These are phyloP conservation scores for Acestrorhynchus altus DNA, from an alignment of 2,797 vertebrate genomes.

Conservation along the genomic window DNA sequence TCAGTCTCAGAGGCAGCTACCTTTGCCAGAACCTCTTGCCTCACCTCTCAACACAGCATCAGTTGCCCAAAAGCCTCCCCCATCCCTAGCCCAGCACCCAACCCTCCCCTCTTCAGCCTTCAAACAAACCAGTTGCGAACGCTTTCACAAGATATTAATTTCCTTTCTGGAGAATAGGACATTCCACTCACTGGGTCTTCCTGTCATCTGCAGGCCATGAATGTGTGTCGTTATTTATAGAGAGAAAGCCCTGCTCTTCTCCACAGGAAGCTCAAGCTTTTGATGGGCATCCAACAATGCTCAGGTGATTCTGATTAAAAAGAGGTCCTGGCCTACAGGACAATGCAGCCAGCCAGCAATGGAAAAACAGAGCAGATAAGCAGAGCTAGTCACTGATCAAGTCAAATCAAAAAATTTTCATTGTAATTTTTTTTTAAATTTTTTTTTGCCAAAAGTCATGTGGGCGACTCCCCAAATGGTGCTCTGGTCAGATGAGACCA, in stretches of 20 bases:
- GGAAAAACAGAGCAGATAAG: not conserved
- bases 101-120: slow-evolving; percentile 75
- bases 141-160: slow-evolving; percentile 87
- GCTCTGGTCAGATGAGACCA: too few species aligned
- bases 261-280: slow-evolving; percentile 80
- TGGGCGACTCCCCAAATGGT: too few species aligned
- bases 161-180: slow-evolving; percentile 84
- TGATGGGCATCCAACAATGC: slow-evolving; percentile 81
- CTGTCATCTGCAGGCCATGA: slow-evolving; percentile 96
- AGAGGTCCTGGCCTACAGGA: slow-evolving; percentile 63
- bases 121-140: slow-evolving; percentile 82
- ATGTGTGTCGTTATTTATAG: slow-evolving; percentile 87
- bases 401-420: too few species aligned
- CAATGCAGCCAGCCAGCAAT: slow-evolving; percentile 41
- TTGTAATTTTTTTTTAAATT: too few species aligned
- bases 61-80: slow-evolving; percentile 67
- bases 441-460: too few species aligned
- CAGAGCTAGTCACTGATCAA: not conserved
- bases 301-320: slow-evolving; percentile 90
- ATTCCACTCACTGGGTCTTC: slow-evolving; percentile 88
- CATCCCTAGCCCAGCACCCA: slow-evolving; percentile 11
- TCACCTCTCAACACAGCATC: slow-evolving; percentile 83
- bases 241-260: slow-evolving; percentile 68
- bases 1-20: slow-evolving; percentile 82
- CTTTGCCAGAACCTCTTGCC: slow-evolving; percentile 69